phyloP scores from a whole-genome alignment of 2,797 vertebrate genomes.

The Pelochelys cantorii region DNA sequence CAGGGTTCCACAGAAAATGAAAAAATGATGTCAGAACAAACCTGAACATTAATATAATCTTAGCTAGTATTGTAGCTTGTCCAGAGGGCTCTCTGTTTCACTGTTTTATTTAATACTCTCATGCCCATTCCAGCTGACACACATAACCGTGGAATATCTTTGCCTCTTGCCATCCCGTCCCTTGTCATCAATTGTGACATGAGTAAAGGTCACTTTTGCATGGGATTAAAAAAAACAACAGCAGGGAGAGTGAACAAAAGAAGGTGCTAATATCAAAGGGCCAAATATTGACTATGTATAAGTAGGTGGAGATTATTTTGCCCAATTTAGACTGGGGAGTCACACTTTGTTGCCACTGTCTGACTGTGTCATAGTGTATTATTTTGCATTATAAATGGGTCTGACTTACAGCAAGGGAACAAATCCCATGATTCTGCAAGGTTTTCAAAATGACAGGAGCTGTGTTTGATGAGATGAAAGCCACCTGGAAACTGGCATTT shows the following conservation, averaged over 20 bases:
- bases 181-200: neutral
- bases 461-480: slow-evolving; percentile 11
- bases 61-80: neutral
- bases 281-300: neutral
- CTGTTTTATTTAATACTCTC: slow-evolving; percentile 26
- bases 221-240: neutral
- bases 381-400: neutral
- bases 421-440: neutral
- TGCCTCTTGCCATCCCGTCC: slow-evolving; percentile 2
- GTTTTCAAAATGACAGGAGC: neutral
- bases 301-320: neutral
- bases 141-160: slow-evolving; percentile 21
- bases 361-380: neutral
- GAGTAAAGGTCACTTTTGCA: neutral
- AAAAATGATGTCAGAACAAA: slow-evolving; percentile 15
- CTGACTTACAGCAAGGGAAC: neutral
- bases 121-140: neutral
- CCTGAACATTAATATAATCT: neutral
- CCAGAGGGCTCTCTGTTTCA: neutral
- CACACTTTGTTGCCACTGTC: too few relatives aligned
- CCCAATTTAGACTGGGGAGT: neutral
- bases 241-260: neutral
- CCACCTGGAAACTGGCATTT: neutral
- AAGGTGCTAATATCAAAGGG: neutral
- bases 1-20: neutral